phyloP scores from a whole-genome alignment of 2,888 invertebrate species.

The Chydorus sphaericus region DNA sequence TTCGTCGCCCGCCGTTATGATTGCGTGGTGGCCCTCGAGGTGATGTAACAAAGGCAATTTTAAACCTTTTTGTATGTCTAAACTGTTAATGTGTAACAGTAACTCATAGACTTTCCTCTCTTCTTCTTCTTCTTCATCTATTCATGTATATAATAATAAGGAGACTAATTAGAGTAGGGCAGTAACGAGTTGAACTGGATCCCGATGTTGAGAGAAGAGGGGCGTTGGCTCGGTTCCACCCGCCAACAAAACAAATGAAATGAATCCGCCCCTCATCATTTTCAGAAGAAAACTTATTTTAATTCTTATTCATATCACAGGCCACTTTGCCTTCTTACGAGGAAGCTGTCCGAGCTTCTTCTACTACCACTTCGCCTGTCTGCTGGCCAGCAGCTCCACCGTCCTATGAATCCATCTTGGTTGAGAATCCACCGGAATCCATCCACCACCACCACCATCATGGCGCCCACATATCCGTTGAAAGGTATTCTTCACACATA shows the following conservation, averaged over 20 bases:
- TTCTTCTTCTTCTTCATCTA: neutral
- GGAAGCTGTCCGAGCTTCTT: neutral
- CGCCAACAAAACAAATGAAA: neutral
- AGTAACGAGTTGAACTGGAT: no score
- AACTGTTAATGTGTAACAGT: no score
- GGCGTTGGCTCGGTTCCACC: neutral
- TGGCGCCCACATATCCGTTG: neutral
- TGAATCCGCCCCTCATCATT: no score
- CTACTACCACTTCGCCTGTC: neutral
- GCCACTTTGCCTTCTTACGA: neutral
- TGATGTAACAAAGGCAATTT: no score
- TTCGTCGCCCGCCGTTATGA: no score
- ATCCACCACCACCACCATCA: neutral
- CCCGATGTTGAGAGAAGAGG: neutral
- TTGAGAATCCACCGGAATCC: no score
- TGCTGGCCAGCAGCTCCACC: slow-evolving; percentile 1
- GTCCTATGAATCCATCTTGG: neutral
- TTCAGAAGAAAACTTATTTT: no score
- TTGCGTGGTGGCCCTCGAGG: no score
- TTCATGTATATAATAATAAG: neutral
- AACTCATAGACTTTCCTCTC: no score
- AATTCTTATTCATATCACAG: no score
- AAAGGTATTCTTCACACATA: neutral
- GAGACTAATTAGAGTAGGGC: no score
- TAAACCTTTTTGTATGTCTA: no score